Conservation (phyloP, 2,113 vertebrate genomes). For the Ptilorrhoa leucosticta region DNA sequence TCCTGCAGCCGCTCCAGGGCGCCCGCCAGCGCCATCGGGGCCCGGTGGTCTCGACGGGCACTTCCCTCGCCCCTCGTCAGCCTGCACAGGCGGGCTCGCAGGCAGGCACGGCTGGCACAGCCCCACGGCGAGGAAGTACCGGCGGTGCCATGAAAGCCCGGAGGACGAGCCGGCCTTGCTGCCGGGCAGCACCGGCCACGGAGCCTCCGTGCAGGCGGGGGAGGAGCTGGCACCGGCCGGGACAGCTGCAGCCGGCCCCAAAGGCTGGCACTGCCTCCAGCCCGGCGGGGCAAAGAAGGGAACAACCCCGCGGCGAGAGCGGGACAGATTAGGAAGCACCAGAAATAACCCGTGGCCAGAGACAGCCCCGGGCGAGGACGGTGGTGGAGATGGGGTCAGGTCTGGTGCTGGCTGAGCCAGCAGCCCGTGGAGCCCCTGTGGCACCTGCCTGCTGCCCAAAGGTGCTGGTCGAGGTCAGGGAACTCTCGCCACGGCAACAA, state of each 20-base stretch:
- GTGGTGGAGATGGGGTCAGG: fast-evolving
- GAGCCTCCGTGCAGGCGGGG: neutral
- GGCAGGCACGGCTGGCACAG: neutral
- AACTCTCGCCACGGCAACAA: fast-evolving
- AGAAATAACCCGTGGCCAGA: neutral
- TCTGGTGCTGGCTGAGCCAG: neutral
- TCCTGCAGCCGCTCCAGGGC: slow-evolving; percentile 71
- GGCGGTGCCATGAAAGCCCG: neutral
- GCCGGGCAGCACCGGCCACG: fast-evolving
- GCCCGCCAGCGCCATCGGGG: slow-evolving; percentile 47
- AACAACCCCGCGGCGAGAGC: neutral
- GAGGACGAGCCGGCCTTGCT: neutral
- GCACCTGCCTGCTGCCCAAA: neutral
- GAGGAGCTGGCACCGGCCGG: neutral
- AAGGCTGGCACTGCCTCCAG: neutral
- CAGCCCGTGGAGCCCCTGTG: fast-evolving
- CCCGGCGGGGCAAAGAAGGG: neutral
- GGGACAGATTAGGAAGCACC: neutral
- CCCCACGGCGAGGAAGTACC: fast-evolving
- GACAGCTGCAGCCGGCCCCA: neutral
- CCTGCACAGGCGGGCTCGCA: neutral
- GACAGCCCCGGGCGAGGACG: neutral
- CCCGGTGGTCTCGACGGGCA: fast-evolving
- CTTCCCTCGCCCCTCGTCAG: neutral
- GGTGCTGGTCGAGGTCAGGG: fast-evolving